phyloP scores from a whole-genome alignment of 2,888 invertebrate genomes.

The Drepanosiphum platanoidis region DNA sequence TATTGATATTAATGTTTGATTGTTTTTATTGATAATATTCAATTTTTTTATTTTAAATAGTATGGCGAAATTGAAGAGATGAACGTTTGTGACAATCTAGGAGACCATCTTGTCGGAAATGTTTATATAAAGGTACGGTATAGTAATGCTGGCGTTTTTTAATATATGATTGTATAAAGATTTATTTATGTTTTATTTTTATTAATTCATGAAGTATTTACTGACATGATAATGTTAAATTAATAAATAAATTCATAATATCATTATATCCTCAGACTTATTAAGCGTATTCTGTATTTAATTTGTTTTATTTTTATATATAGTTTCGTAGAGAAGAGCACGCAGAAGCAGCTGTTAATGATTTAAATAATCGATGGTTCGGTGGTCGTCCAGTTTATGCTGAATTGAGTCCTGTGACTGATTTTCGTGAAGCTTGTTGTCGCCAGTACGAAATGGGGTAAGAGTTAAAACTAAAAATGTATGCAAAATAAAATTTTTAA shows the following conservation, averaged over 20 bases:
- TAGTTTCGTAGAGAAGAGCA: conserved; percentile 97
- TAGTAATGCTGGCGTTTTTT: not conserved
- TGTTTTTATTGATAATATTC: conserved; percentile 19
- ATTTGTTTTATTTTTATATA: conserved; percentile 62
- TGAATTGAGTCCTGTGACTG: conserved; percentile 98
- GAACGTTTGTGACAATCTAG: conserved; percentile 99
- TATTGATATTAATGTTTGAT: conserved; percentile 1
- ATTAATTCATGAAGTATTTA: not conserved
- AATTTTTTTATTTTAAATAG: conserved; percentile 66
- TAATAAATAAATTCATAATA: no score
- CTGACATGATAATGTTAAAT: no score
- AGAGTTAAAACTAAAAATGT: conserved; percentile 64
- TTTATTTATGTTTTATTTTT: not conserved
- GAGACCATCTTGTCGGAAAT: conserved; percentile 98
- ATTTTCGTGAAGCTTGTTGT: conserved; percentile 99
- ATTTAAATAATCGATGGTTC: conserved; percentile 98
- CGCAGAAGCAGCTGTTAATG: conserved; percentile 96
- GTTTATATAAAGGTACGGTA: conserved; percentile 89
- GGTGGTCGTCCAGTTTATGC: conserved; percentile 98
- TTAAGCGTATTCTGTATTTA: conserved; percentile 25
- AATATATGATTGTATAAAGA: not conserved
- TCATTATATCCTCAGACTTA: no score
- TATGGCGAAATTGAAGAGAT: conserved; percentile 99
- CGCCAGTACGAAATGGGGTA: conserved; percentile 99
- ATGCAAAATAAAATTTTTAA: conserved; percentile 13